Evolutionary conservation across 2,888 invertebrate genomes (phyloP), one percentile per base, ranked within the genome.

Genomic region (Folsomia manolachei): DNA sequence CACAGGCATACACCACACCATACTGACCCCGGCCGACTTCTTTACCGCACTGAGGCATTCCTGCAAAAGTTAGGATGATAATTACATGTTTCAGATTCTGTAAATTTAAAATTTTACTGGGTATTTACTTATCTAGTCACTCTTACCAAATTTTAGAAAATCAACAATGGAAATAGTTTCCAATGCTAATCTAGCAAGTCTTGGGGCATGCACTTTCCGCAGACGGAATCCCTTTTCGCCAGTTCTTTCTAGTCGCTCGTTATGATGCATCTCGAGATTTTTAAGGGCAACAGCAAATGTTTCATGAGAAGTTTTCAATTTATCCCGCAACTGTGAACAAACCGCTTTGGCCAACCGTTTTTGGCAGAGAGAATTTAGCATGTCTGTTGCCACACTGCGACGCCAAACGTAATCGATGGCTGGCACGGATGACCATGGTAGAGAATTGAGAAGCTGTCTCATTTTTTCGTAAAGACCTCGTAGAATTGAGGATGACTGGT

Each of bases 81-180:
- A 51, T 70, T 52, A 53, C 11, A 70, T 23, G 1, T 1, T 19
- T 4, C n/a, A n/a, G 0, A 39, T 18, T 26, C 9, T 51, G 7
- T 64, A 51, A n/a, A n/a, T n/a, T n/a, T n/a, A n/a, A n/a, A n/a
- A 66, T n/a, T 69, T 18, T 4, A 56, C 25, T 26, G n/a, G 11
- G 1, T 26, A n/a, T n/a, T n/a, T n/a, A n/a, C n/a, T n/a, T n/a
- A n/a, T n/a, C 14, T 18, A 24, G 4, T 39, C 1, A 4, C 1
- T n/a, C 82, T 78, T 81, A 73, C 94, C 94, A 83, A 89, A 89
- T 80, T 90, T 86, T 0, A 93, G 87, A 71, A 90, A 86, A 83
- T 94, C 94, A 77, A 90, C 90, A 83, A 94, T 88, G 0, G 93
- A 93, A 0, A 91, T 92, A 75, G 92, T 91, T 82, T 94, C 94